Conservation (phyloP, 2,797 vertebrate genomes). For the Champsocephalus gunnari region DNA sequence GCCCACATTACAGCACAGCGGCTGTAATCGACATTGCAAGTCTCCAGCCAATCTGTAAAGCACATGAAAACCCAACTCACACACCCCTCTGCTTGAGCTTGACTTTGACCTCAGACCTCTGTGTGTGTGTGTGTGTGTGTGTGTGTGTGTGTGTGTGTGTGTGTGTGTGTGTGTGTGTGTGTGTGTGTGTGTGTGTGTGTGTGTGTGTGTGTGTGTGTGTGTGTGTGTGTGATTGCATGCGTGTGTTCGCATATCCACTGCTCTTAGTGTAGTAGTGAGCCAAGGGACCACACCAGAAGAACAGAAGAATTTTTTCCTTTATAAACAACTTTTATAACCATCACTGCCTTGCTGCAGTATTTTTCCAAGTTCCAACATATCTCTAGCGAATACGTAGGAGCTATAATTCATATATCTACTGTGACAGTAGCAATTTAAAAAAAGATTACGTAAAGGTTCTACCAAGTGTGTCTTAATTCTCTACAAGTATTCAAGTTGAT, state of each 20-base stretch:
- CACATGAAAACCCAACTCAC: conserved; percentile 70
- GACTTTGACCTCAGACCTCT: conserved; percentile 53
- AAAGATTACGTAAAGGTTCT: conserved; percentile 37
- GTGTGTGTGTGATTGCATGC: conserved; percentile 40
- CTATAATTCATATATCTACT: conserved; percentile 49
- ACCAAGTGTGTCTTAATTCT: background rate
- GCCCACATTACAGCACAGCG: conserved; percentile 29
- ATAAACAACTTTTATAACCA: conserved; percentile 73
- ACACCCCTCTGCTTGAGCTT: conserved; percentile 63
- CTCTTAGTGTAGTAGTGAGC: conserved; percentile 58
- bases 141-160: too few relatives aligned
- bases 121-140: conserved; percentile 20
- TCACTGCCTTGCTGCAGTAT: conserved; percentile 46
- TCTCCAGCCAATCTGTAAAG: conserved; percentile 54
- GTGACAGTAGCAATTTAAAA: conserved; percentile 48
- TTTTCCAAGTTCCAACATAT: conserved; percentile 59
- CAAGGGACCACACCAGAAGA: conserved; percentile 79
- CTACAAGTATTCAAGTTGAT: too few relatives aligned
- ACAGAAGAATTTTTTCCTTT: conserved; percentile 67
- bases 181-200: too few relatives aligned
- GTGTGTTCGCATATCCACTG: conserved; percentile 63
- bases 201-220: conserved; percentile 37
- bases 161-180: too few relatives aligned
- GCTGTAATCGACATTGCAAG: conserved; percentile 28
- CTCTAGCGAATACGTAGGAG: conserved; percentile 43